Percentiles rank a stretch among this genome's conserved stretches.
phyloP scores from a whole-genome alignment of 1,140 invertebrate genomes.

The Sitophilus oryzae region DNA sequence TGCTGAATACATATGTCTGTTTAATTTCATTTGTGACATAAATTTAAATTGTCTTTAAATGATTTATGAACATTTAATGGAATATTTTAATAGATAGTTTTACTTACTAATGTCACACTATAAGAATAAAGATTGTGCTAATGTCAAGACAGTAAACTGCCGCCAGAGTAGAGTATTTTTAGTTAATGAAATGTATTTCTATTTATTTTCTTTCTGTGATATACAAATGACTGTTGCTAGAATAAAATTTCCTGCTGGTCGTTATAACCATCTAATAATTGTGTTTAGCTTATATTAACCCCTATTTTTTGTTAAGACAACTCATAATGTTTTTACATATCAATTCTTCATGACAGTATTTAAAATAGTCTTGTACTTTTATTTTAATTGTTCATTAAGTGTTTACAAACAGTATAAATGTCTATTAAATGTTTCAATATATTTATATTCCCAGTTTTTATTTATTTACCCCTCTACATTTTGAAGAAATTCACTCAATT shows the following conservation, averaged over 20 bases:
- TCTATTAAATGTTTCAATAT: conserved; percentile 5
- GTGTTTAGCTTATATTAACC: conserved; percentile 2
- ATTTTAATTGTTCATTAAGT: conserved; percentile 11
- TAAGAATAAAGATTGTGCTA: no score
- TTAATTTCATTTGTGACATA: neutral
- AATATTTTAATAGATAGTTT: no score
- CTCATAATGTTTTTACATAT: neutral
- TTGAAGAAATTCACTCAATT: no score
- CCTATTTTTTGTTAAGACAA: neutral
- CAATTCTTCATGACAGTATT: neutral
- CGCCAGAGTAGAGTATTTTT: no score
- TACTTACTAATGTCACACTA: no score
- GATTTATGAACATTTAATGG: no score
- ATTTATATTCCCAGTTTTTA: conserved; percentile 6
- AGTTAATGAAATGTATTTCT: neutral
- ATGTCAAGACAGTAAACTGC: no score
- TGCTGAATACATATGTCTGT: neutral
- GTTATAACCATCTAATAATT: conserved; percentile 2
- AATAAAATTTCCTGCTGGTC: neutral
- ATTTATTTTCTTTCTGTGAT: neutral
- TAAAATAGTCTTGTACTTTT: neutral
- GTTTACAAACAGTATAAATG: conserved; percentile 4
- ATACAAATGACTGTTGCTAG: neutral
- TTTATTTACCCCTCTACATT: neutral
- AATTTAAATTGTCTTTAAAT: neutral